Conservation (phyloP, 2,888 invertebrate species). For the Poecilobothrus nobilitatus region DNA sequence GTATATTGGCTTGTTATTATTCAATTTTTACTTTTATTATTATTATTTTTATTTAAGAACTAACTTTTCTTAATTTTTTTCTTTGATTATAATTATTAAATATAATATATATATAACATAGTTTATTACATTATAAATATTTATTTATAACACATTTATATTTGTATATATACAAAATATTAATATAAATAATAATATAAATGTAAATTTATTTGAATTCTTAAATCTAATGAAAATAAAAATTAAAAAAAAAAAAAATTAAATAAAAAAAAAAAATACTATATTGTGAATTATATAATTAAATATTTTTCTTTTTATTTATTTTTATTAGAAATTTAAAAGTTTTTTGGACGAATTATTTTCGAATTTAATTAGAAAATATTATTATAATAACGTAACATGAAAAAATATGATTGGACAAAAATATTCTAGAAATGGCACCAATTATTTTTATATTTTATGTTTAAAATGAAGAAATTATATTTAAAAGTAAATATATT, state of each 20-base stretch:
- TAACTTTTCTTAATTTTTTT: background rate
- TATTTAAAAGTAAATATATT: too few species aligned
- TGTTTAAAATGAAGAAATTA: too few species aligned
- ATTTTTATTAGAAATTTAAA: background rate
- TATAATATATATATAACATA: background rate
- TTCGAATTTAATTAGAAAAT: background rate
- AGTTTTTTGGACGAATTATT: background rate
- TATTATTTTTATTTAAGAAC: background rate
- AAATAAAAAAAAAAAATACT: background rate
- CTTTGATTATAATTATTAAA: background rate
- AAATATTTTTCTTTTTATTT: too few species aligned
- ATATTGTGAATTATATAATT: background rate
- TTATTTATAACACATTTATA: background rate
- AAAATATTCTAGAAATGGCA: too few species aligned
- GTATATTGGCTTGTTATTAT: slow-evolving; percentile 3
- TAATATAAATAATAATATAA: background rate
- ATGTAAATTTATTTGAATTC: background rate
- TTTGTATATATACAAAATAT: background rate
- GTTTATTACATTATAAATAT: too few species aligned
- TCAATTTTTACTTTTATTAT: background rate
- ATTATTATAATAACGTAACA: too few species aligned
- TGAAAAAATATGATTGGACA: too few species aligned
- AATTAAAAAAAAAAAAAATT: background rate
- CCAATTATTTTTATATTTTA: too few species aligned
- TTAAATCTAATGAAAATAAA: background rate